phyloP scores from a whole-genome alignment of 2,113 vertebrate species.

The Sminthopsis crassicaudata region DNA sequence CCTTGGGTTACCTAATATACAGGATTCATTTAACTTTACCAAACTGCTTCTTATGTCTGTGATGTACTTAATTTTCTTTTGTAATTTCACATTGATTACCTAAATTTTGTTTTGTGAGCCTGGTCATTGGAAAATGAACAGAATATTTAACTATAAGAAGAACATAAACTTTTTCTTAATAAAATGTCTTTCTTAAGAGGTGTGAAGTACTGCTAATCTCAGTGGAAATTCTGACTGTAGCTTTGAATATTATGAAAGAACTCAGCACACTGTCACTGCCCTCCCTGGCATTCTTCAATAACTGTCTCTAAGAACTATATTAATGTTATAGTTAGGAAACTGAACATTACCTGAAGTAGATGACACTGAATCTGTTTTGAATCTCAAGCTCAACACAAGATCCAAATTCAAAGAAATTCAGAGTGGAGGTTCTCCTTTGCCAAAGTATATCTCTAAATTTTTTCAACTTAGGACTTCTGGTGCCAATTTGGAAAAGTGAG shows the following conservation, averaged over 20 bases:
- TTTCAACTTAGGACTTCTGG: not conserved
- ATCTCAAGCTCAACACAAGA: not conserved
- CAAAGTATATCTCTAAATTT: not conserved
- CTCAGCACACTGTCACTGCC: not conserved
- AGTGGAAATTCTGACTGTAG: not conserved
- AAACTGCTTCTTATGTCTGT: not conserved
- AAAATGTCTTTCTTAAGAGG: not conserved
- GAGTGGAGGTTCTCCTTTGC: not conserved
- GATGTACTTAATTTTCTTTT: not conserved
- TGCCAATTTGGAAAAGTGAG: too few species aligned
- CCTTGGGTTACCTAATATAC: not conserved
- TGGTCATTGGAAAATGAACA: not conserved
- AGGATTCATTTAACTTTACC: not conserved
- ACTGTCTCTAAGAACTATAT: not conserved
- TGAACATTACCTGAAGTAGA: not conserved
- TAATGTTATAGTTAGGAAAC: not conserved
- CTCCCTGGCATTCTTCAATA: not conserved
- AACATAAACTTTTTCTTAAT: not conserved
- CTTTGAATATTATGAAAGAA: not conserved
- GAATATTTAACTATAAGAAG: not conserved
- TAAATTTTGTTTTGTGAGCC: not conserved
- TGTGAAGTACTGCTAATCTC: not conserved
- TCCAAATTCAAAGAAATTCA: not conserved
- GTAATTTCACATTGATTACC: not conserved
- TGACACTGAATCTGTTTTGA: not conserved